phyloP scores from a whole-genome alignment of 2,888 invertebrate species.

The Nomada hirtipes region DNA sequence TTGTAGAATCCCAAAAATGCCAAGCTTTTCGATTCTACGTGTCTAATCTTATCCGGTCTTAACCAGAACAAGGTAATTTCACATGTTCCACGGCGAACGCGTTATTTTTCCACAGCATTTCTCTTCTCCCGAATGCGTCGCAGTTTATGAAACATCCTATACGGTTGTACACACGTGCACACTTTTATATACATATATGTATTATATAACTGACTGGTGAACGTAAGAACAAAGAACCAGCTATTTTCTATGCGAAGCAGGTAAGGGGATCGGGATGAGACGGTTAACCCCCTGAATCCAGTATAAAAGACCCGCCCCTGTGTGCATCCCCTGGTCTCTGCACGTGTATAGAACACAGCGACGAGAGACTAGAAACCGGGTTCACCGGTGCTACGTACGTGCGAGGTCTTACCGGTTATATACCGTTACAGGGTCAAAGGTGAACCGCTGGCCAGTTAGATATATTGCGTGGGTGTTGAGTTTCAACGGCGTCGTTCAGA shows the following conservation, averaged over 20 bases:
- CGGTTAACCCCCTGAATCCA: conserved; percentile 70
- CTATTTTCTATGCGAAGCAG: conserved; percentile 64
- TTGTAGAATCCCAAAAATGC: no score
- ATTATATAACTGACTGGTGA: conserved; percentile 23
- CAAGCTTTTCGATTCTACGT: background rate
- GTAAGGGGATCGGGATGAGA: conserved; percentile 51
- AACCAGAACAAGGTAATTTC: background rate
- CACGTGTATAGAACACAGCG: background rate
- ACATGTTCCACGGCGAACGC: conserved; percentile 3
- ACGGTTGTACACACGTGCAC: background rate
- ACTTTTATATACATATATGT: background rate
- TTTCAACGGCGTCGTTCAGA: conserved; percentile 68
- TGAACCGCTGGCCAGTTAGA: conserved; percentile 68
- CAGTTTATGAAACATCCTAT: conserved; percentile 41
- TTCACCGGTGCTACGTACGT: conserved; percentile 2
- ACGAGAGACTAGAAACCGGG: background rate
- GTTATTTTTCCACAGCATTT: conserved; percentile 30
- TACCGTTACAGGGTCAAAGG: conserved; percentile 71
- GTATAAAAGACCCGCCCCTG: conserved; percentile 60
- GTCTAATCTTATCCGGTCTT: conserved; percentile 16
- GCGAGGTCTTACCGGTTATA: conserved; percentile 65
- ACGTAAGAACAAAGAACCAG: conserved; percentile 52
- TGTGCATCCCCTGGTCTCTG: conserved; percentile 5
- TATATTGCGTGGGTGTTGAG: conserved; percentile 72
- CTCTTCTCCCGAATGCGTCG: background rate